A percentile compares a stretch with the other conserved stretches of the same genome.
These are phyloP conservation scores for Drosophila sproati DNA, from an alignment of 1,140 invertebrate species.

Conservation along the genomic window DNA sequence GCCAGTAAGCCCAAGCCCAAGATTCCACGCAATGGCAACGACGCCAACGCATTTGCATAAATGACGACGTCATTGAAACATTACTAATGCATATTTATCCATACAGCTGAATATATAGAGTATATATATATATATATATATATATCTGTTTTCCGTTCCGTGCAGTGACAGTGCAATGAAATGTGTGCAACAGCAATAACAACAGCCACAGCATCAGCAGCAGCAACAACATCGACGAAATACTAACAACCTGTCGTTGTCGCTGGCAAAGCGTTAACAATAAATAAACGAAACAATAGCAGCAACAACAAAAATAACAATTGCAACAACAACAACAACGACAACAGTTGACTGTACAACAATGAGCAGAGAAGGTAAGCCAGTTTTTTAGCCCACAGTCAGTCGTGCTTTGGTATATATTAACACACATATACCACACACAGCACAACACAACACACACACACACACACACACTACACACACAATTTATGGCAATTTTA, in stretches of 20 bases:
- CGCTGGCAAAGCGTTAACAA: constrained; percentile 79
- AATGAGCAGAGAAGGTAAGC: constrained; percentile 81
- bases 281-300: constrained; percentile 78
- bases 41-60: constrained; percentile 50
- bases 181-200: constrained; percentile 65
- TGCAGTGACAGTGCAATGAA: constrained; percentile 71
- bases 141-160: constrained; percentile 22
- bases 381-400: constrained; percentile 72
- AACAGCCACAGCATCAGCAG: constrained; percentile 27
- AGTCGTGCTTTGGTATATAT: constrained; percentile 52
- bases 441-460: constrained; percentile 5
- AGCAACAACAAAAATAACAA: constrained; percentile 32
- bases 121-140: constrained; percentile 28
- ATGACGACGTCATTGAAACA: constrained; percentile 61
- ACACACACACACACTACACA: constrained; percentile 16
- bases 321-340: constrained; percentile 39
- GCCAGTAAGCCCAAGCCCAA: constrained; percentile 60
- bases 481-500: constrained; percentile 40
- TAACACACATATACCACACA: background rate
- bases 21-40: constrained; percentile 15
- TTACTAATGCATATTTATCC: constrained; percentile 44
- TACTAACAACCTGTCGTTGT: constrained; percentile 78
- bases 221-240: constrained; percentile 12
- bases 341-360: constrained; percentile 71
- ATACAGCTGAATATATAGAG: constrained; percentile 8